These are phyloP conservation scores for Melanchra persicariae DNA, from an alignment of 2,888 invertebrate genomes.

Conservation along the genomic window DNA sequence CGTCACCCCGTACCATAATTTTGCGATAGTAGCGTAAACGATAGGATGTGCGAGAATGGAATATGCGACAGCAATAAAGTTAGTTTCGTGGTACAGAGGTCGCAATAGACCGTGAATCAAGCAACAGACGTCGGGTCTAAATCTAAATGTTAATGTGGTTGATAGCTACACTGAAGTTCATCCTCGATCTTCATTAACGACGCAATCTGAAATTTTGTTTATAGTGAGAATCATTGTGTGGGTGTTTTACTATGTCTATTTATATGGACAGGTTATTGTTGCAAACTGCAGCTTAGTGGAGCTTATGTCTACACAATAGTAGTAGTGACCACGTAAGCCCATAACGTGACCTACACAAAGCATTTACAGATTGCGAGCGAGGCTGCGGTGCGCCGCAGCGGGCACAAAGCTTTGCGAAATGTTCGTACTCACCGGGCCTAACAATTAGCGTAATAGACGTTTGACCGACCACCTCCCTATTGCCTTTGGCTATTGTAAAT, in stretches of 20 bases:
- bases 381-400: constrained; percentile 75
- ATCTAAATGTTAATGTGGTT: constrained; percentile 69
- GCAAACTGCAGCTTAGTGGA: constrained; percentile 63
- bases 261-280: constrained; percentile 45
- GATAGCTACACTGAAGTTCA: constrained; percentile 38
- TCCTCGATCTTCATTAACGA: constrained; percentile 36
- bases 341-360: constrained; percentile 79
- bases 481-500: constrained; percentile 64
- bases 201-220: constrained; percentile 37
- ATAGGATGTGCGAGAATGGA: constrained; percentile 9
- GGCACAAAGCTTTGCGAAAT: constrained; percentile 77
- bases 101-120: constrained; percentile 65
- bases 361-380: constrained; percentile 80
- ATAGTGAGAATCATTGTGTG: constrained; percentile 16
- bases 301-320: constrained; percentile 67
- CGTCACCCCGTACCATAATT: constrained; percentile 35
- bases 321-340: constrained; percentile 70
- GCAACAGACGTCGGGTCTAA: constrained; percentile 63
- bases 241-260: constrained; percentile 6
- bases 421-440: constrained; percentile 71
- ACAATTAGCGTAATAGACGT: constrained; percentile 81
- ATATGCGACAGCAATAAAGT: constrained; percentile 7
- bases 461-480: constrained; percentile 68
- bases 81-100: constrained; percentile 41
- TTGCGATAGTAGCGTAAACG: constrained; percentile 16